phyloP scores from a whole-genome alignment of 1,140 invertebrate genomes.

The Tetramorium simillimum region DNA sequence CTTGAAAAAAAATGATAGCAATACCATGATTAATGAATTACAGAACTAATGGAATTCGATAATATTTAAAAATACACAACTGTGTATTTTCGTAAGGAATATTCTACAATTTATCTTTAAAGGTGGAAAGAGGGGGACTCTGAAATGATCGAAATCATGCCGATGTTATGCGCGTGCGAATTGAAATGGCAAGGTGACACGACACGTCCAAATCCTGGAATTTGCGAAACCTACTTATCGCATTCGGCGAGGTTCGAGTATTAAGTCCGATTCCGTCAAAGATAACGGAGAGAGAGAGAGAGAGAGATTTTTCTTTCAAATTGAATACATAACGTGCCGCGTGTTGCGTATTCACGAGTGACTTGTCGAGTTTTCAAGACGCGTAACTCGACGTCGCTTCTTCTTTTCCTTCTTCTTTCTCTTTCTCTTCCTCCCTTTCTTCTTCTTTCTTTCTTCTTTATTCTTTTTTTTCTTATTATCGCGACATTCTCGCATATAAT shows the following conservation, averaged over 20 bases:
- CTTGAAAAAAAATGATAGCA: background rate
- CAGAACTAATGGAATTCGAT: background rate
- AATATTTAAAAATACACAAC: background rate
- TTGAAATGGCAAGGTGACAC: background rate
- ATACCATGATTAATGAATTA: background rate
- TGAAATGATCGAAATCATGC: background rate
- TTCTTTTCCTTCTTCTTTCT: background rate
- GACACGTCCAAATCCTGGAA: background rate
- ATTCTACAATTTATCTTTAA: background rate
- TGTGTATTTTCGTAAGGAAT: background rate
- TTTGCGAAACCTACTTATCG: constrained; percentile 17
- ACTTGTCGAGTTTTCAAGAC: background rate
- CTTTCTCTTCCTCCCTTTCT: background rate
- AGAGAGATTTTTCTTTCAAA: background rate
- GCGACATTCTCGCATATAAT: background rate
- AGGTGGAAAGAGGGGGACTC: background rate
- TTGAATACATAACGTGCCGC: background rate
- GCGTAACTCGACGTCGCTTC: background rate
- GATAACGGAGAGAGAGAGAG: background rate
- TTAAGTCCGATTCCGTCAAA: constrained; percentile 15
- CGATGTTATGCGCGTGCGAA: background rate
- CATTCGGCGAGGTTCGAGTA: background rate
- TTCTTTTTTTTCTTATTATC: background rate
- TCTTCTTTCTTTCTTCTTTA: background rate
- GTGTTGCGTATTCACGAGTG: background rate